These are phyloP conservation scores for Lepilemur septentrionalis DNA, from an alignment of 2,797 vertebrate genomes.

Conservation along the genomic window DNA sequence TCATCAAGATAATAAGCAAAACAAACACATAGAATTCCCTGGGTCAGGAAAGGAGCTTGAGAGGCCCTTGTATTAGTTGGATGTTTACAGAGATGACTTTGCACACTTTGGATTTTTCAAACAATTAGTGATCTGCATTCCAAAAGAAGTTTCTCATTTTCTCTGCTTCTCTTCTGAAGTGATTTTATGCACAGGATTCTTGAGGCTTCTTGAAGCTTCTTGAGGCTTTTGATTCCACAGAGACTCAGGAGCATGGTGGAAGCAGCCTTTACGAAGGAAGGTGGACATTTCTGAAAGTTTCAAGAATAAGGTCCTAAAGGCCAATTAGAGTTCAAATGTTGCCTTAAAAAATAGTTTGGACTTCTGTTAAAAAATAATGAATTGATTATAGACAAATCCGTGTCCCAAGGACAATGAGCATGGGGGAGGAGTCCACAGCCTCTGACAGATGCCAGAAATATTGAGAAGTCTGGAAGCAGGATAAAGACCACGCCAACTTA, in stretches of 20 bases:
- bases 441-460: background rate
- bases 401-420: background rate
- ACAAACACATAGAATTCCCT: background rate
- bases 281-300: slow-evolving; percentile 5
- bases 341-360: background rate
- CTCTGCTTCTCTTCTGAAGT: background rate
- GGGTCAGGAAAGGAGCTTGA: background rate
- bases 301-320: background rate
- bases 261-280: background rate
- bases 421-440: background rate
- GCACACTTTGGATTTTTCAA: background rate
- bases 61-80: background rate
- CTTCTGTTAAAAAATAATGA: background rate
- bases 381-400: background rate
- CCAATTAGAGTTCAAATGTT: background rate
- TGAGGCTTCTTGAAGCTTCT: background rate
- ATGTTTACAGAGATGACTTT: slow-evolving; percentile 3
- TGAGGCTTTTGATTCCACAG: background rate
- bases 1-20: background rate
- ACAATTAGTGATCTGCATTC: background rate
- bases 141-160: background rate
- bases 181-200: background rate
- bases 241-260: background rate
- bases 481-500: background rate
- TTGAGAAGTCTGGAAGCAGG: background rate